Percentiles rank a stretch among this genome's conserved stretches.
These are phyloP conservation scores for Megaustenia siamemsis DNA, from an alignment of 2,888 invertebrate species.

Conservation along the genomic window DNA sequence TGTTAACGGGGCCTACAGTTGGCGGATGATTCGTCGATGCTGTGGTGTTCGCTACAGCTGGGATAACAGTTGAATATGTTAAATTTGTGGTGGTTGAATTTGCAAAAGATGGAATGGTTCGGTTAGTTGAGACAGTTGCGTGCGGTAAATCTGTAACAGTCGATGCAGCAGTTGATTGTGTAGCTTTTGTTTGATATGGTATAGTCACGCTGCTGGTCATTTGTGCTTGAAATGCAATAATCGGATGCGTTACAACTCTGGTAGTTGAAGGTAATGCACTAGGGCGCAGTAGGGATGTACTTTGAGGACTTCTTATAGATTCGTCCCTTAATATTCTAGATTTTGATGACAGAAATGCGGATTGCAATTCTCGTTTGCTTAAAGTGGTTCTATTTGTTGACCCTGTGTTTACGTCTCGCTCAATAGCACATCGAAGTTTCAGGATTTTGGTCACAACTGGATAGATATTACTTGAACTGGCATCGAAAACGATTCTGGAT, in stretches of 20 bases:
- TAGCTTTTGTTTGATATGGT: neutral
- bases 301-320: no score
- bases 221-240: no score
- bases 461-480: neutral
- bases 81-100: neutral
- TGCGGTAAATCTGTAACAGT: neutral
- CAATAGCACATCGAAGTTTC: slow-evolving; percentile 1
- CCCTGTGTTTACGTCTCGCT: neutral
- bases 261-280: no score
- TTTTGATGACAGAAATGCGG: no score
- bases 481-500: neutral
- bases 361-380: neutral
- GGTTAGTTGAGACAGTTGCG: neutral
- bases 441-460: slow-evolving; percentile 22
- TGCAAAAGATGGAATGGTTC: neutral
- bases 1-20: neutral
- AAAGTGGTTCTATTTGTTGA: neutral
- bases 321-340: no score
- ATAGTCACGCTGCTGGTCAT: no score
- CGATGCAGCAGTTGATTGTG: neutral
- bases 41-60: neutral
- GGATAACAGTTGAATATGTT: neutral
- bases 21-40: neutral
- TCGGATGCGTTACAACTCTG: no score
- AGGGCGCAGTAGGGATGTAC: no score